phyloP scores from a whole-genome alignment of 2,888 invertebrate species.

The Eremobia ochroleuca region DNA sequence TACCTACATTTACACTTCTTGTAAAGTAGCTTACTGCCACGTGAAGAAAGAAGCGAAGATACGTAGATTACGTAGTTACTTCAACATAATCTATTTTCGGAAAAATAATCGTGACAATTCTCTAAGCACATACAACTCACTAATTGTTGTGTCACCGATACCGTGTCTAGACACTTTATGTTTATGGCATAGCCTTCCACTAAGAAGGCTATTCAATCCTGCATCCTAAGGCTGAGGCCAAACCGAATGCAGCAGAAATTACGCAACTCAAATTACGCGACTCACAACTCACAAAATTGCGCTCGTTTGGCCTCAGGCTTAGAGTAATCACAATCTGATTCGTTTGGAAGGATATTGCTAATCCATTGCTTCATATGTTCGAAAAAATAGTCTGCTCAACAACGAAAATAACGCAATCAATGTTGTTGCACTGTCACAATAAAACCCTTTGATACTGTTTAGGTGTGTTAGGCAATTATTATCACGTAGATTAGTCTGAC shows the following conservation, averaged over 20 bases:
- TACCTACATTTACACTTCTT: neutral
- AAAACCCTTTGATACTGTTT: neutral
- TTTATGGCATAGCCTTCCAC: neutral
- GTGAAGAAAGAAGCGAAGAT: conserved; percentile 9
- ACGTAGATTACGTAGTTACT: neutral
- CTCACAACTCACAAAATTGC: too few species aligned
- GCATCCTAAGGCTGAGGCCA: too few species aligned
- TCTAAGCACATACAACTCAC: neutral
- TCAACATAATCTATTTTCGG: conserved; percentile 1
- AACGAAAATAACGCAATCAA: neutral
- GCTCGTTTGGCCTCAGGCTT: too few species aligned
- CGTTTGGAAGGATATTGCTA: neutral
- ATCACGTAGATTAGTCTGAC: neutral
- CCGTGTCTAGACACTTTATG: neutral
- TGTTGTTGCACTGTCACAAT: neutral
- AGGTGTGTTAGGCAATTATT: neutral
- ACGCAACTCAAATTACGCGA: too few species aligned
- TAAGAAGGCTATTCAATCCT: neutral
- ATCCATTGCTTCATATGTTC: neutral
- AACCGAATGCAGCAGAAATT: too few species aligned
- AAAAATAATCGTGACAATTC: conserved; percentile 10
- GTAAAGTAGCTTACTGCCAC: too few species aligned
- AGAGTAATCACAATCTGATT: neutral
- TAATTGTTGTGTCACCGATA: neutral
- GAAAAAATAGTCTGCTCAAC: neutral